Evolutionary conservation across 2,888 invertebrate species (phyloP), one percentile per base, ranked within the genome.

Genomic region (Xestobium rufovillosum): DNA sequence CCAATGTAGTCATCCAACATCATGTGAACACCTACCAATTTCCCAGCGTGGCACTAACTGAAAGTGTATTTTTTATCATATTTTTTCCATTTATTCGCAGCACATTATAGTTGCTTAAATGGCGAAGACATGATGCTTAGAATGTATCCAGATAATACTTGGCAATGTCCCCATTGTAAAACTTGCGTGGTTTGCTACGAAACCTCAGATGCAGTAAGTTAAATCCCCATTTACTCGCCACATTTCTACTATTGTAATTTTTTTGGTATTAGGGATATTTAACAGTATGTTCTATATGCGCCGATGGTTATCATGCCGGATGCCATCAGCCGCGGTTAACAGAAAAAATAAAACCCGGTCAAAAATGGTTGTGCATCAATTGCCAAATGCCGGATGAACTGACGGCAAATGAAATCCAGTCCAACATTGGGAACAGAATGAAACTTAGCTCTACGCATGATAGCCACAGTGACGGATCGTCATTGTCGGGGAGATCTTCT

Each of bases 81-180:
- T 15, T 26, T n/a, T 14, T 12, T n/a, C 12, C 10, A 3, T 27
- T 23, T 35, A 23, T 16, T 30, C 33, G 8, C 19, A 75, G 83
- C 80, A 31, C 83, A 83, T 60, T 70, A 75, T 11, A 75, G 72
- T 43, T 84, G 83, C 52, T 70, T 83, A 28, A 79, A 78, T 52
- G 71, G 75, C 31, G 78, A 79, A 8, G 77, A 80, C 49, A 75
- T 79, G 50, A 71, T 79, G 59, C 61, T 76, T 29, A 75, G 78
- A 56, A 71, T 76, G 47, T 66, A 73, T 30, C 75, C 75, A 26
- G 78, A 78, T 47, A 76, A 76, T 47, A 77, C 78, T 16, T 94
- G 88, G 87, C 89, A 88, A 53, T 94, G 94, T 60, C 83, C 85
- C 34, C 83, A 86, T 57, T 94, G 92, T 56, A 91, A 89, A 64